Percentiles rank a stretch among this genome's conserved stretches.
Evolutionary conservation across 2,888 invertebrate genomes (phyloP).

Genomic region (Ophion costatus): DNA sequence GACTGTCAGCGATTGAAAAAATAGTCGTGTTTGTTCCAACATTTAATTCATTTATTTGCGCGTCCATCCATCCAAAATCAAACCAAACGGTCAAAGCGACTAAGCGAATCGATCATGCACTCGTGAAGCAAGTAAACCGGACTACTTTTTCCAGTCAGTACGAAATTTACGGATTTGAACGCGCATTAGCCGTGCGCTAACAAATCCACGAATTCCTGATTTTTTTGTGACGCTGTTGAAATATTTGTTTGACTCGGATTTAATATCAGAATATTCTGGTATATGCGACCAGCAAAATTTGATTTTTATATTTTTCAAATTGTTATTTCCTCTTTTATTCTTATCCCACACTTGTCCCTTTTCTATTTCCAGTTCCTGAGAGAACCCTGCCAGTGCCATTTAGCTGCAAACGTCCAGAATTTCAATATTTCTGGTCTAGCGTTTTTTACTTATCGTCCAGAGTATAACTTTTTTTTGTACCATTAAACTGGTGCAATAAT

Average conservation of each 20-base stretch:
- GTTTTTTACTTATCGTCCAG: too few relatives aligned
- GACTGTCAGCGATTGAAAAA: background rate
- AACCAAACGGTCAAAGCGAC: background rate
- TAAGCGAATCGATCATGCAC: background rate
- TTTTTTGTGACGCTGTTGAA: background rate
- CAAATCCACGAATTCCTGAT: background rate
- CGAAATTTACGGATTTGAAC: background rate
- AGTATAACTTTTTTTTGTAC: too few relatives aligned
- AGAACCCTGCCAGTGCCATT: too few relatives aligned
- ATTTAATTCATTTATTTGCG: conserved; percentile 7
- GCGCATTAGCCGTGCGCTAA: too few relatives aligned
- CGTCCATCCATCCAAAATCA: conserved; percentile 1
- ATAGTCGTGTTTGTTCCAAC: background rate
- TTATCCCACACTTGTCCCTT: too few relatives aligned
- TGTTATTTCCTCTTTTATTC: too few relatives aligned
- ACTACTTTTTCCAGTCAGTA: background rate
- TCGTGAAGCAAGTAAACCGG: background rate
- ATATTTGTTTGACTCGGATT: background rate
- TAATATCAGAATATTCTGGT: background rate
- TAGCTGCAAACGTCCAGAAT: too few relatives aligned
- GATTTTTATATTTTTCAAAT: too few relatives aligned
- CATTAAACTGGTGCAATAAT: too few relatives aligned
- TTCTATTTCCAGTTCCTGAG: too few relatives aligned
- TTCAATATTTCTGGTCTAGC: too few relatives aligned
- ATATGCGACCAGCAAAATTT: too few relatives aligned